Conservation (phyloP, 2,113 vertebrate genomes). For the Bubo bubo region DNA sequence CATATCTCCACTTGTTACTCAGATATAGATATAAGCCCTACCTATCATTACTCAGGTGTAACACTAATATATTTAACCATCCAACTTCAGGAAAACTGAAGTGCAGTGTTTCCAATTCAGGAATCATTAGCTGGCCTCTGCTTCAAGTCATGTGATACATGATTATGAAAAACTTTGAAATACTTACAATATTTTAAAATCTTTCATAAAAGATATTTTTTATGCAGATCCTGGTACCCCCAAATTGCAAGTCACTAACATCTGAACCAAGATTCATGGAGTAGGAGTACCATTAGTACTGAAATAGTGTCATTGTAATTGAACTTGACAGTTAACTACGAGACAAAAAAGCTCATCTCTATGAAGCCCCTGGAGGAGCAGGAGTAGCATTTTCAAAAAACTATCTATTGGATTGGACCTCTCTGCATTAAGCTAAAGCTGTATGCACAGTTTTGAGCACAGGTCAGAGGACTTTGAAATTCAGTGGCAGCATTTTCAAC, state of each 20-base stretch:
- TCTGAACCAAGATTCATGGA: background rate
- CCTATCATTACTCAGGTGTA: background rate
- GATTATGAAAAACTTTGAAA: background rate
- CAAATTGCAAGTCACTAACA: background rate
- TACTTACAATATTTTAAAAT: background rate
- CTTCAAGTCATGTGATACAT: background rate
- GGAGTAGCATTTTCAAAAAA: background rate
- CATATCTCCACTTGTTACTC: background rate
- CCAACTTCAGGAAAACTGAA: background rate
- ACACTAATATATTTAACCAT: background rate
- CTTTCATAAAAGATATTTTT: background rate
- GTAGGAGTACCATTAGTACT: background rate
- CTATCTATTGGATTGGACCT: background rate
- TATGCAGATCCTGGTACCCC: background rate
- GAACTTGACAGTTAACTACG: background rate
- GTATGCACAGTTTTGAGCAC: background rate
- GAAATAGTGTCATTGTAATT: background rate
- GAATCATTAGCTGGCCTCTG: background rate
- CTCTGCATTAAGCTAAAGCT: background rate
- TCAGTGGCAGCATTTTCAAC: background rate
- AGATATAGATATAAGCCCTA: background rate
- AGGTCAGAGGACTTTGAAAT: background rate
- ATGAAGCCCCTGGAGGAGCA: background rate
- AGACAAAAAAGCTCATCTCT: background rate
- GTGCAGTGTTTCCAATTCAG: background rate